Evolutionary conservation across 2,888 invertebrate species (phyloP), one percentile per base, ranked within the genome.

Genomic region (Tenthredo distinguenda): DNA sequence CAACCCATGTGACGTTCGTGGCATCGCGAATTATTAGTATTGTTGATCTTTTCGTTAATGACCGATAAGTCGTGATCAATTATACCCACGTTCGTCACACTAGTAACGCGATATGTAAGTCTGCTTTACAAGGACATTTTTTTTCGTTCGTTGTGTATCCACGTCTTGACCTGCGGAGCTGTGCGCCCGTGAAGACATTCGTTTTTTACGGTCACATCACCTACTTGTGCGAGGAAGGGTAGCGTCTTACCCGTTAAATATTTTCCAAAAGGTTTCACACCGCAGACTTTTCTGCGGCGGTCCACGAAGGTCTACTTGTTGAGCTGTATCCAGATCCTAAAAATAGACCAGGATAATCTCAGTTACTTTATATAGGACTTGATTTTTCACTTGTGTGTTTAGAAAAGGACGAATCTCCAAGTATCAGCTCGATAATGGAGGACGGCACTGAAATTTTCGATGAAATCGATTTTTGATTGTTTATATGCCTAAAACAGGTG

Each of bases 161-260:
- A 71, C 15, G 71, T 71, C 18, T 71, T 71, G 6, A 71, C 71
- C 18, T 71, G 71, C 15, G 71, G 71, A 34, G 71, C 71, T 5
- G 34, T 71, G 71, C 71, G 71, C 26, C 71, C 71, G 10, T 71
- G 34, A 18, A 71, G 71, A 34, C 71, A 71, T 26, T 71, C 12
- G 18, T 71, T 71, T 7, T 34, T 1, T 9, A 12, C 6, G 3
- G 34, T 71, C 1, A 71, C 71, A 3, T 71, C 15, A 71, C 71
- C 71, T 15, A 71, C 34, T 1, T 34, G 21, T 10, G 15, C 1
- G 10, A 71, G 71, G 1, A 37, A 71, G 26, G 71, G 71, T 34
- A 71, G 10, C 10, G 21, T 31, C 34, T 34, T 71, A 2, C 71
- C 71, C 9, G 26, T 71, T 18, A 71, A 71, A 15, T 31, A 71